Conservation (phyloP, 2,113 vertebrate genomes). For the Festucalex cinctus region DNA sequence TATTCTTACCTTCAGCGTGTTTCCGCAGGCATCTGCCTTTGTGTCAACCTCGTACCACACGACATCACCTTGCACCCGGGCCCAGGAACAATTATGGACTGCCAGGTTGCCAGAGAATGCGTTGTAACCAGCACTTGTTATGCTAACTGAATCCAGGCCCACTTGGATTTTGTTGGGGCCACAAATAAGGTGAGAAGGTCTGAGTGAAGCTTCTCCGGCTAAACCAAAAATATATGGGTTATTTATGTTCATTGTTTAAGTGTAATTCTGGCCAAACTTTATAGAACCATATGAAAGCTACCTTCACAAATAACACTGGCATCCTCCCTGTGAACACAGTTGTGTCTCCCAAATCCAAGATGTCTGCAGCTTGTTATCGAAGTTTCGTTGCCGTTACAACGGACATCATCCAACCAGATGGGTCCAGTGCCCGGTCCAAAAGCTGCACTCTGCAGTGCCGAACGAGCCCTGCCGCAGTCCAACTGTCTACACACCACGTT, state of each 20-base stretch:
- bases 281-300: background rate
- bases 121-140: conserved; percentile 27
- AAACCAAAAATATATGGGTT: background rate
- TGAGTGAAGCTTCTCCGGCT: background rate
- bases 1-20: conserved; percentile 54
- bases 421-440: conserved; percentile 49
- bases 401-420: conserved; percentile 54
- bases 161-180: conserved; percentile 31
- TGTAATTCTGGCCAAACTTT: background rate
- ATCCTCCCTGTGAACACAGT: conserved; percentile 27
- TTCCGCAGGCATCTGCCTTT: conserved; percentile 50
- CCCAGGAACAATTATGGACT: conserved; percentile 30
- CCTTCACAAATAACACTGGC: conserved; percentile 30
- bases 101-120: conserved; percentile 53
- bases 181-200: conserved; percentile 42
- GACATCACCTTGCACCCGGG: background rate
- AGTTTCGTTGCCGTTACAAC: conserved; percentile 30
- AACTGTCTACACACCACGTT: conserved; percentile 52
- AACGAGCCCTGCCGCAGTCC: conserved; percentile 36
- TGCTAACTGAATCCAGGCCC: conserved; percentile 16
- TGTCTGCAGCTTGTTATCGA: conserved; percentile 37
- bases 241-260: background rate
- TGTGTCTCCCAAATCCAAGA: conserved; percentile 28
- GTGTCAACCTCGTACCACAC: conserved; percentile 56
- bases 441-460: conserved; percentile 17